Conservation (phyloP, 2,888 invertebrate species). For the Drosophila suboccidentalis region DNA sequence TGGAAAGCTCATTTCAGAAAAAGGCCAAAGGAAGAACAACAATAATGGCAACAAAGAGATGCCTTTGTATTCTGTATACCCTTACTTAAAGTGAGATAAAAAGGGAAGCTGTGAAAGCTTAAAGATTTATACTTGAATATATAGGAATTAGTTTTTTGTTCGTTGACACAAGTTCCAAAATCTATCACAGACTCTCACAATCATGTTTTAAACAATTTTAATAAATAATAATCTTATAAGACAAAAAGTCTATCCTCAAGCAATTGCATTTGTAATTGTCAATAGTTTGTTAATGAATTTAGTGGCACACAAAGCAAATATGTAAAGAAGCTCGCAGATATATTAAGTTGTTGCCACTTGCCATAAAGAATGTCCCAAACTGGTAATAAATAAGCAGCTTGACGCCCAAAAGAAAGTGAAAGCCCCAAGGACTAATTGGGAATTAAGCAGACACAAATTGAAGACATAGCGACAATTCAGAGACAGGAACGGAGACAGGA, state of each 20-base stretch:
- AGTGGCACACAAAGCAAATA: neutral
- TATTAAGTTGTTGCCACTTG: neutral
- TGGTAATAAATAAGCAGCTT: slow-evolving; percentile 38
- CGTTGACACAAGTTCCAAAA: too few relatives aligned
- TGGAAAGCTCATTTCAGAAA: slow-evolving; percentile 14
- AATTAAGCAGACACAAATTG: slow-evolving; percentile 72
- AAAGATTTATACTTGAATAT: neutral
- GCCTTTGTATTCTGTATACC: neutral
- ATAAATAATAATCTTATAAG: too few relatives aligned
- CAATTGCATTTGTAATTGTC: too few relatives aligned
- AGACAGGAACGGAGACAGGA: neutral
- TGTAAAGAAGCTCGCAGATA: neutral
- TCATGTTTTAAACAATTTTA: too few relatives aligned
- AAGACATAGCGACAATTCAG: slow-evolving; percentile 13
- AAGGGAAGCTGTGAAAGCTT: neutral
- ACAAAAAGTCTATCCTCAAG: too few relatives aligned
- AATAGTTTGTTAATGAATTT: neutral
- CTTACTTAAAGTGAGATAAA: neutral
- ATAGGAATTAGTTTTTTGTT: too few relatives aligned
- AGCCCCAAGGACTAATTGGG: slow-evolving; percentile 68
- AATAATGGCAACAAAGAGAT: neutral
- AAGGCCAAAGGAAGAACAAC: neutral
- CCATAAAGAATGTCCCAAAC: slow-evolving; percentile 14
- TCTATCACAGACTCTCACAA: too few relatives aligned
- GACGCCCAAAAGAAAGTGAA: slow-evolving; percentile 15